Percentiles rank a stretch among this genome's conserved stretches.
Conservation (phyloP, 1,140 invertebrate genomes). For the Fopius arisanus region DNA sequence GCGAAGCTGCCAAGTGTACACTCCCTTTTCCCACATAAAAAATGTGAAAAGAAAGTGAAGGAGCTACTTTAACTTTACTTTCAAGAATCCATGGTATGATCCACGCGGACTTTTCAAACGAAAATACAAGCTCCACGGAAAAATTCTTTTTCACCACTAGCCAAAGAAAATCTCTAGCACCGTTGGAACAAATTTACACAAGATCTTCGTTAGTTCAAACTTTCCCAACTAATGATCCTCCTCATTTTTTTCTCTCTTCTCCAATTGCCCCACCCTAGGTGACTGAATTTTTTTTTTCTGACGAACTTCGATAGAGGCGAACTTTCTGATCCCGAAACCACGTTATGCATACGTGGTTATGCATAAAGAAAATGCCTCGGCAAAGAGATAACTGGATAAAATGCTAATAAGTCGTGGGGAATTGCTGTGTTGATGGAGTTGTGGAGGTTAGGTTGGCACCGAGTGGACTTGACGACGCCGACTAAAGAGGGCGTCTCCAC, state of each 20-base stretch:
- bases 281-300: neutral
- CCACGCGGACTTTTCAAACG: neutral
- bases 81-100: slow-evolving; percentile 1
- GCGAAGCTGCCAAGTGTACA: neutral
- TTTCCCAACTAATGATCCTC: slow-evolving; percentile 24
- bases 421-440: neutral
- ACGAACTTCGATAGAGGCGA: slow-evolving; percentile 14
- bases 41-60: neutral
- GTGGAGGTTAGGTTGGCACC: slow-evolving; percentile 1
- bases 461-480: slow-evolving; percentile 16
- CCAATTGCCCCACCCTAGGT: neutral
- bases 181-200: slow-evolving; percentile 28
- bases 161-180: slow-evolving; percentile 23
- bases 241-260: neutral
- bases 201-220: slow-evolving; percentile 26
- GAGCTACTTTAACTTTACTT: neutral
- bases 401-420: slow-evolving; percentile 33
- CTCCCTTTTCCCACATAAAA: neutral
- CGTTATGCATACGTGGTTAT: slow-evolving; percentile 32
- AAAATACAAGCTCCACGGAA: slow-evolving; percentile 16
- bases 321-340: slow-evolving; percentile 25
- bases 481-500: slow-evolving; percentile 14
- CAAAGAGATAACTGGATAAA: slow-evolving; percentile 34
- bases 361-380: slow-evolving; percentile 20
- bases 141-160: neutral